Evolutionary conservation across 1,140 invertebrate species (phyloP).

Genomic region (Camponotus vicinus): DNA sequence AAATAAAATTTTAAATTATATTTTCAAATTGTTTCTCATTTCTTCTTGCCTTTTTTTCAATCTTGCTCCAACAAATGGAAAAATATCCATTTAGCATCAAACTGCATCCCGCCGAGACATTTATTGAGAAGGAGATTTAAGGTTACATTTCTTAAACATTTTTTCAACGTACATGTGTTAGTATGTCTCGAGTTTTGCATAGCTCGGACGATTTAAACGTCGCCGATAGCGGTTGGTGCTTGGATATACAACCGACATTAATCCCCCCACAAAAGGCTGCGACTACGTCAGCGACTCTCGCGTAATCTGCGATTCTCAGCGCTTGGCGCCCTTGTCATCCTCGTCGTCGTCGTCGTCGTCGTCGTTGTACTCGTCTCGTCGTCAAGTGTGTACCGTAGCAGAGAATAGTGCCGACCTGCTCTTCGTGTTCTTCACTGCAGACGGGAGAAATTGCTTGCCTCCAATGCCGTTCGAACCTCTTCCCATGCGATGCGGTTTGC

Average conservation of each 20-base stretch:
- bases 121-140: constrained; percentile 10
- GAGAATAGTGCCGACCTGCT: constrained; percentile 45
- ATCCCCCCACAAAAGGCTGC: constrained; percentile 68
- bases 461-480: constrained; percentile 30
- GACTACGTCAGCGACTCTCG: constrained; percentile 68
- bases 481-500: constrained; percentile 15
- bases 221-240: constrained; percentile 42
- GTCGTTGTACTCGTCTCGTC: constrained; percentile 39
- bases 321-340: constrained; percentile 54
- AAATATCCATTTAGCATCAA: not conserved
- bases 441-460: constrained; percentile 42
- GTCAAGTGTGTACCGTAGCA: constrained; percentile 63
- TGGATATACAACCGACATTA: constrained; percentile 57
- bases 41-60: too few species aligned
- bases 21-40: not conserved
- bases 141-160: constrained; percentile 5
- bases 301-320: constrained; percentile 72
- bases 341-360: constrained; percentile 34
- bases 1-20: not conserved
- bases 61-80: not conserved
- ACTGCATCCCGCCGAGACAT: not conserved
- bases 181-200: constrained; percentile 34
- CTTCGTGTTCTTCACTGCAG: constrained; percentile 42
- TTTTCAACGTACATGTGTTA: not conserved
- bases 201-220: constrained; percentile 48